Conservation (phyloP, 2,113 vertebrate genomes). For the Ariopsis seemanni region DNA sequence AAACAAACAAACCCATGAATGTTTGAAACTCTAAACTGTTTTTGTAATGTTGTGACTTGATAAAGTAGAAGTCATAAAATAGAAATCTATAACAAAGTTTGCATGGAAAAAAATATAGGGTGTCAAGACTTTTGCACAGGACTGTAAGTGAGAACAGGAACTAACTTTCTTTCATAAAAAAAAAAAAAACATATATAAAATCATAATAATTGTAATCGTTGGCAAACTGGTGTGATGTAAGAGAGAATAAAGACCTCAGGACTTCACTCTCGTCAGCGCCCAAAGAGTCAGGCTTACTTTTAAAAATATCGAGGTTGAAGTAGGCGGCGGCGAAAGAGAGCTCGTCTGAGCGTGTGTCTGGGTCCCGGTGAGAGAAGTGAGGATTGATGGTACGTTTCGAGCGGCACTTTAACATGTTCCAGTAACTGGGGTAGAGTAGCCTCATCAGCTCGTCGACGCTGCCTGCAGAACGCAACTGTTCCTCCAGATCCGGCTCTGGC, state of each 20-base stretch:
- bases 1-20: too few species aligned
- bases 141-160: background rate
- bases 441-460: slow-evolving; percentile 95
- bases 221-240: background rate
- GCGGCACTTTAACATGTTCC: slow-evolving; percentile 88
- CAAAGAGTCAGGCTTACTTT: slow-evolving; percentile 78
- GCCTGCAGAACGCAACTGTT: slow-evolving; percentile 86
- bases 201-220: background rate
- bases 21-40: too few species aligned
- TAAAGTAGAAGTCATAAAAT: too few species aligned
- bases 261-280: background rate
- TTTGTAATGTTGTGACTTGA: too few species aligned
- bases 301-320: slow-evolving; percentile 86
- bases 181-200: background rate
- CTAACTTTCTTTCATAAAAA: background rate
- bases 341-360: slow-evolving; percentile 73
- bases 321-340: slow-evolving; percentile 86
- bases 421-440: slow-evolving; percentile 90
- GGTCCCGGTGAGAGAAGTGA: slow-evolving; percentile 57
- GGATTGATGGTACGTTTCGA: background rate
- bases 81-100: too few species aligned
- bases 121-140: too few species aligned
- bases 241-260: background rate
- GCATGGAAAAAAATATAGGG: too few species aligned
- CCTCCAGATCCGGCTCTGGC: slow-evolving; percentile 82